Percentiles rank a stretch among this genome's conserved stretches.
Evolutionary conservation across 2,113 vertebrate genomes (phyloP).

Genomic region (Sporophila hypoxantha): DNA sequence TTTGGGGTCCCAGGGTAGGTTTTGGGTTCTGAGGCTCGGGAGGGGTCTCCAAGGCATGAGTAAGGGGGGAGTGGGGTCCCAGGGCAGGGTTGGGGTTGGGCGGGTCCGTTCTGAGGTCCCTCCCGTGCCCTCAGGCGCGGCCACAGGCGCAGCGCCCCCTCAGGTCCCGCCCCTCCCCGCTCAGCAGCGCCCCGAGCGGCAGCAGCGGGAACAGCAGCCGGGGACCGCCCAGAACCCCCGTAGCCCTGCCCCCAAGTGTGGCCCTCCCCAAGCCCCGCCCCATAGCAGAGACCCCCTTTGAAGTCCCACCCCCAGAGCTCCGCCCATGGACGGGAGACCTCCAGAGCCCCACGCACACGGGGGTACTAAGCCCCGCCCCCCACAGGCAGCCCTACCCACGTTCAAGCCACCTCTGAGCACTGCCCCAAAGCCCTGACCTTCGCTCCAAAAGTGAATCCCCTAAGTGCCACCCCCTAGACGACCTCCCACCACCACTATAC

Average conservation of each 20-base stretch:
- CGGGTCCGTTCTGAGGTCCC: neutral
- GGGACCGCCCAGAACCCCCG: too few species aligned
- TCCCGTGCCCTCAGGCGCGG: accelerated
- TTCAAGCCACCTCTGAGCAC: neutral
- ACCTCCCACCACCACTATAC: neutral
- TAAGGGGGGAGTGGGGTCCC: neutral
- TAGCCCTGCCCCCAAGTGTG: too few species aligned
- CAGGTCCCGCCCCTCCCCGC: too few species aligned
- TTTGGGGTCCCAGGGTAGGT: too few species aligned
- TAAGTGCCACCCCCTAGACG: accelerated
- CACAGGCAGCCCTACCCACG: neutral
- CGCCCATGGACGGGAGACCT: neutral
- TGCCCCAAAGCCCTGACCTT: neutral
- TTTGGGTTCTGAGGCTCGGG: neutral
- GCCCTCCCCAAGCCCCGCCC: too few species aligned
- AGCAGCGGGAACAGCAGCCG: neutral
- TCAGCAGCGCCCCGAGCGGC: neutral
- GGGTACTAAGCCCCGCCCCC: too few species aligned
- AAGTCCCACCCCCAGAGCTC: too few species aligned
- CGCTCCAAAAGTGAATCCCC: neutral
- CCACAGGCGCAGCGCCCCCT: neutral
- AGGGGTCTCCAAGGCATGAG: neutral
- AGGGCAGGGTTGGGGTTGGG: neutral
- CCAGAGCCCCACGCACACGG: too few species aligned
- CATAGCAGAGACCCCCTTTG: too few species aligned